Percentiles rank a stretch among this genome's conserved stretches.
These are phyloP conservation scores for Planococcus citri DNA, from an alignment of 1,140 invertebrate species.

Conservation along the genomic window DNA sequence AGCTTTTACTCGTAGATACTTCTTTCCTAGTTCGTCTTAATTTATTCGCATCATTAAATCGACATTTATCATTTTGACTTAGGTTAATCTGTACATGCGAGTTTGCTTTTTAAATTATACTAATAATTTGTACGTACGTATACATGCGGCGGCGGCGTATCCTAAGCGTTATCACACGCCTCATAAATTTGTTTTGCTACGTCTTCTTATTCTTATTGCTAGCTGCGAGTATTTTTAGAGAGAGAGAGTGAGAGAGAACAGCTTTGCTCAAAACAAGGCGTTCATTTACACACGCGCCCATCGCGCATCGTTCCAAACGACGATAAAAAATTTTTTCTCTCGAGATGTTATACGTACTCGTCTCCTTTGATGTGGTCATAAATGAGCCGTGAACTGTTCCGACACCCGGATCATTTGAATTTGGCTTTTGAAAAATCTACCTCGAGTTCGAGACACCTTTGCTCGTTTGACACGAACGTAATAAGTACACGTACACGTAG, in stretches of 20 bases:
- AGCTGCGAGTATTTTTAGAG: background rate
- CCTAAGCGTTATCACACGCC: conserved; percentile 5
- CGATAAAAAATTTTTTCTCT: too few relatives aligned
- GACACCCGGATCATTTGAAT: background rate
- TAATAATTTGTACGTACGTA: too few relatives aligned
- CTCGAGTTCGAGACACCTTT: too few relatives aligned
- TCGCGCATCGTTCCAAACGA: background rate
- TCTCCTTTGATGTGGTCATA: background rate
- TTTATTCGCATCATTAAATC: background rate
- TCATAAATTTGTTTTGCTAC: background rate
- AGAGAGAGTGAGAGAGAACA: too few relatives aligned
- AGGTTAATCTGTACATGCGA: background rate
- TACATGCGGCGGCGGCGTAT: too few relatives aligned
- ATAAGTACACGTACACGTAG: too few relatives aligned
- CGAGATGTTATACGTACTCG: too few relatives aligned
- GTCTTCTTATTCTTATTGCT: background rate
- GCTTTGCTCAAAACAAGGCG: background rate
- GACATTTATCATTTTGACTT: background rate
- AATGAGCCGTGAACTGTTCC: background rate
- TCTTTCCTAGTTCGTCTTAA: background rate
- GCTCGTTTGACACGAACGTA: too few relatives aligned
- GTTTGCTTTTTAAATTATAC: background rate
- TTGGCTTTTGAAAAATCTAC: too few relatives aligned
- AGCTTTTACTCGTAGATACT: too few relatives aligned
- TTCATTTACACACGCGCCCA: background rate